Evolutionary conservation across 1,140 invertebrate species (phyloP), one percentile per base, ranked within the genome.

Genomic region (Ips typographus): DNA sequence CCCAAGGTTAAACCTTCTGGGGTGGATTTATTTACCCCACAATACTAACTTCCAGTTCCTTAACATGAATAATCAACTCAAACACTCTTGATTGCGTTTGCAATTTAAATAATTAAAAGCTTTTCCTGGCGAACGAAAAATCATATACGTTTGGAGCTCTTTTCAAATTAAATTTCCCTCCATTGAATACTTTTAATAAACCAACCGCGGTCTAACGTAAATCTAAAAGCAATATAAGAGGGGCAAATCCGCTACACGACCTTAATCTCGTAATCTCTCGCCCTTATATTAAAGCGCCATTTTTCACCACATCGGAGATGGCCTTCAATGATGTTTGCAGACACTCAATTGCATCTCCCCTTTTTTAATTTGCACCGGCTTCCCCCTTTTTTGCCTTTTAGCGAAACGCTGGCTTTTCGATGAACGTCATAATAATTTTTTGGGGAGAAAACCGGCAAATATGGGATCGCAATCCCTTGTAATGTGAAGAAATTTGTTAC

Each of bases 351-450:
- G 37, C 53, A 55, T 55, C 53, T 55, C 53, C 53, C 53, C 53
- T 22, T 55, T 55, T 55, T 55, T 55, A 55, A 55, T 55, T 55
- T 55, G 53, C 53, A 55, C 53, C 37, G 37, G 53, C 4, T 55
- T 55, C 53, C 53, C 53, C 53, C 22, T 22, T 22, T 55, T 55
- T 6, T 55, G 53, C 53, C 53, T 55, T 38, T 55, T 37, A 37
- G 53, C 37, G 37, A 55, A 37, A 5, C 37, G 53, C 37, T 55
- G 53, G 53, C 53, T 55, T 55, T 55, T 55, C 37, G 53, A 55
- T 38, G 53, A 55, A 55, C 53, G 8, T 8, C 37, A 38, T 55
- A 55, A 55, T 55, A 8, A 4, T 55, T 38, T 6, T 8, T 22
- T 22, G 53, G 53, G 53, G 44, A 47, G n/a, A 47, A 55, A 38